These are phyloP conservation scores for Orussus abietinus DNA, from an alignment of 1,140 invertebrate species.

Conservation along the genomic window DNA sequence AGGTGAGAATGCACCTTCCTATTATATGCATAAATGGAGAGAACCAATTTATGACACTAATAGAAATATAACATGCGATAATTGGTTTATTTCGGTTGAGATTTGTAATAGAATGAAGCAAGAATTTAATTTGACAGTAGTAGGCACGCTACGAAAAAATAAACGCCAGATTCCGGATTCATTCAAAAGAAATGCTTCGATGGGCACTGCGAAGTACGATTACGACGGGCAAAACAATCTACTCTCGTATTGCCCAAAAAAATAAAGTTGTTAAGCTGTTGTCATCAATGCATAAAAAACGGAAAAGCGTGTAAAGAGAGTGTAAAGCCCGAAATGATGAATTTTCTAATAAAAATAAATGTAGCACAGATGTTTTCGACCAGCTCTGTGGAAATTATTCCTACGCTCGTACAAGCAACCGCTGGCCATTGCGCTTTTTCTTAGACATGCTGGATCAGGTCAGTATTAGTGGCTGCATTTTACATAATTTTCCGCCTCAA, in stretches of 20 bases:
- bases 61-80: constrained; percentile 37
- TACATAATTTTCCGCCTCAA: constrained; percentile 18
- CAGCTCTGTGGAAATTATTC: constrained; percentile 38
- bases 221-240: constrained; percentile 28
- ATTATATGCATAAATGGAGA: constrained; percentile 21
- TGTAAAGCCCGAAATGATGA: constrained; percentile 39
- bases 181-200: constrained; percentile 21
- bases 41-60: constrained; percentile 25
- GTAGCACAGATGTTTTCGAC: constrained; percentile 44
- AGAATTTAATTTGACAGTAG: constrained; percentile 29
- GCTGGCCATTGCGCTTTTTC: constrained; percentile 45
- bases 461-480: constrained; percentile 26
- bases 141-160: constrained; percentile 44
- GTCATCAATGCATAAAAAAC: constrained; percentile 13
- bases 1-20: constrained; percentile 20
- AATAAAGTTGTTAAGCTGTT: constrained; percentile 28
- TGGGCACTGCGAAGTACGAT: constrained; percentile 24
- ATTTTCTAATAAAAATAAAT: constrained; percentile 41
- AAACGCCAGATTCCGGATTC: constrained; percentile 35
- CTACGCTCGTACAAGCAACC: constrained; percentile 30
- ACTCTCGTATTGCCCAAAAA: constrained; percentile 31
- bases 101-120: constrained; percentile 27
- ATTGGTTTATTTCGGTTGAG: constrained; percentile 34
- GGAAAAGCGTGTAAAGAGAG: constrained; percentile 16
- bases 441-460: constrained; percentile 36